Percentiles rank a stretch among this genome's conserved stretches.
phyloP scores from a whole-genome alignment of 2,888 invertebrate species.

The Autographa pulchrina region DNA sequence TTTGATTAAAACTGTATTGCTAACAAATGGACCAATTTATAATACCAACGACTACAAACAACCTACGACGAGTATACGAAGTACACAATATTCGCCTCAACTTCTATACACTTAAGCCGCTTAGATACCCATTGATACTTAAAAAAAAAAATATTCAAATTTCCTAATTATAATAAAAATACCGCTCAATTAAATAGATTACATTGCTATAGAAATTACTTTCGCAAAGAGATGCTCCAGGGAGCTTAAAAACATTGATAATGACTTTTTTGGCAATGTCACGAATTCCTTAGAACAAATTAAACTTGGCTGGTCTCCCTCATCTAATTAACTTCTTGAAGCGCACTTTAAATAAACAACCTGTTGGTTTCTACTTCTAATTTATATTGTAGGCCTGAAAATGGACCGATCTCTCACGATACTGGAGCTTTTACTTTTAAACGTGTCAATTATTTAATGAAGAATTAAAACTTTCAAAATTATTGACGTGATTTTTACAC shows the following conservation, averaged over 20 bases:
- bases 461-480: background rate
- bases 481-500: background rate
- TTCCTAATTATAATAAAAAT: background rate
- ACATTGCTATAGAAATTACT: slow-evolving; percentile 24
- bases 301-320: slow-evolving; percentile 66
- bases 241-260: slow-evolving; percentile 57
- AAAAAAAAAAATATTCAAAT: no score
- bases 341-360: slow-evolving; percentile 63
- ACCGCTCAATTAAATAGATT: background rate
- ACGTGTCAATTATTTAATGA: background rate
- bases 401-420: slow-evolving; percentile 33
- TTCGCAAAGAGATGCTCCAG: slow-evolving; percentile 48
- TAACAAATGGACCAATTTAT: no score
- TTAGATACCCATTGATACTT: no score
- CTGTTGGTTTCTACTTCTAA: slow-evolving; percentile 58
- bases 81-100: no score
- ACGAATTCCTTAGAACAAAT: slow-evolving; percentile 65
- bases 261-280: slow-evolving; percentile 65
- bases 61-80: no score
- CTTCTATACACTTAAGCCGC: no score
- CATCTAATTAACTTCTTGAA: slow-evolving; percentile 67
- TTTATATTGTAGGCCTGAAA: slow-evolving; percentile 44
- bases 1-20: no score
- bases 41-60: no score
- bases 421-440: slow-evolving; percentile 5